Evolutionary conservation across 1,140 invertebrate species (phyloP).

Genomic region (Trissolcus basalis): DNA sequence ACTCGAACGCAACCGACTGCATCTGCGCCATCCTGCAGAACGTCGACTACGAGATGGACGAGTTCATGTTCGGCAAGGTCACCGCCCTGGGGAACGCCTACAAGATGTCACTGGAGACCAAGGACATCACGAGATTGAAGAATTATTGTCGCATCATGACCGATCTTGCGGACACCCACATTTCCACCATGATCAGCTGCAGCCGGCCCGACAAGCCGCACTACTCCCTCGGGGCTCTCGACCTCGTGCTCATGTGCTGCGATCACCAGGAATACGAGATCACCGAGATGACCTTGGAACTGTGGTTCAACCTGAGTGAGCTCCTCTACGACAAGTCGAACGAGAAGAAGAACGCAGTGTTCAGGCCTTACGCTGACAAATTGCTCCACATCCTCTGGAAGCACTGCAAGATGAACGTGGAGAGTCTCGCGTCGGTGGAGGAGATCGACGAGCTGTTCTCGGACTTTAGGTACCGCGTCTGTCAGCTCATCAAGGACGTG

Average conservation of each 20-base stretch:
- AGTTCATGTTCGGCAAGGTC: constrained; percentile 84
- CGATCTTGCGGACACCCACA: constrained; percentile 93
- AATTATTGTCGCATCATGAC: constrained; percentile 97
- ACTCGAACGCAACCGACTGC: constrained; percentile 94
- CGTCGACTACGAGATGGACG: constrained; percentile 85
- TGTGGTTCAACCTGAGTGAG: constrained; percentile 98
- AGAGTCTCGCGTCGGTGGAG: not conserved
- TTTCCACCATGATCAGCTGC: constrained; percentile 86
- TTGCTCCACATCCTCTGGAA: constrained; percentile 89
- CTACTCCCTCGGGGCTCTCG: constrained; percentile 90
- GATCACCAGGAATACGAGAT: constrained; percentile 98
- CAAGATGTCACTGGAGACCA: constrained; percentile 92
- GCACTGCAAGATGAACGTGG: constrained; percentile 90
- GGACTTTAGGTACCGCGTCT: not conserved
- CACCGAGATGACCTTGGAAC: constrained; percentile 96
- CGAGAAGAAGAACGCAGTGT: constrained; percentile 85
- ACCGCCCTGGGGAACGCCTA: constrained; percentile 89
- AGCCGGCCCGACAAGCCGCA: constrained; percentile 77
- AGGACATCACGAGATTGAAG: constrained; percentile 89
- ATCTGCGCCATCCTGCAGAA: constrained; percentile 89
- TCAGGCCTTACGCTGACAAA: constrained; percentile 93
- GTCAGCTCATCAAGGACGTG: not conserved
- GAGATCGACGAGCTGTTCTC: not conserved
- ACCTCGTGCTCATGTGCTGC: constrained; percentile 93
- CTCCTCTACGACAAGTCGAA: constrained; percentile 92